Conservation (phyloP, 2,797 vertebrate genomes). For the Masticophis lateralis region DNA sequence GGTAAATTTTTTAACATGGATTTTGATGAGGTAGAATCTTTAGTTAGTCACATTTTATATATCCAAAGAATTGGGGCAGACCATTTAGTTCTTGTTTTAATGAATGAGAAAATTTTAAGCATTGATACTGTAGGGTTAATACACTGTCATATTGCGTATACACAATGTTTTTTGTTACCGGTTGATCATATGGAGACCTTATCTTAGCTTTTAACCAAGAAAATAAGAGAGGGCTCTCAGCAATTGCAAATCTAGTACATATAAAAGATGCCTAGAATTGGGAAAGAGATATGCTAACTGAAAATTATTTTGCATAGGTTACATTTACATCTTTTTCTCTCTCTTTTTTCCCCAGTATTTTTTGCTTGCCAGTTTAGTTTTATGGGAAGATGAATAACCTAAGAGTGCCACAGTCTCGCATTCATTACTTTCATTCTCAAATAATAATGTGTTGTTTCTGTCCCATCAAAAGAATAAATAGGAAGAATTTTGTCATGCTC, state of each 20-base stretch:
- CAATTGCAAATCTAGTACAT: not conserved
- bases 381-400: not conserved
- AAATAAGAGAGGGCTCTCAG: not conserved
- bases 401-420: too few relatives aligned
- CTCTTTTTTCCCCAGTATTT: not conserved
- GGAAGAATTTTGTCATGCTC: not conserved
- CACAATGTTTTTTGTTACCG: not conserved
- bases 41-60: not conserved
- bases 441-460: not conserved
- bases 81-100: not conserved
- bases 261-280: not conserved
- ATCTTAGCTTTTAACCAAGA: not conserved
- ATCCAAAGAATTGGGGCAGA: not conserved
- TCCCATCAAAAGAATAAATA: not conserved
- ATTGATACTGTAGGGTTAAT: not conserved
- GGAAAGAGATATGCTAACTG: not conserved
- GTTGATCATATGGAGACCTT: not conserved
- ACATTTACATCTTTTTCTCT: not conserved
- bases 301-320: not conserved
- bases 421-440: not conserved
- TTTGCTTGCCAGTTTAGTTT: not conserved
- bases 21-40: not conserved
- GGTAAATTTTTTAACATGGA: not conserved
- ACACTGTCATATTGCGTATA: not conserved
- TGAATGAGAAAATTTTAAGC: not conserved